A percentile compares a stretch with the other conserved stretches of the same genome.
These are phyloP conservation scores for Pheosia tremula DNA, from an alignment of 2,888 invertebrate genomes.

Conservation along the genomic window DNA sequence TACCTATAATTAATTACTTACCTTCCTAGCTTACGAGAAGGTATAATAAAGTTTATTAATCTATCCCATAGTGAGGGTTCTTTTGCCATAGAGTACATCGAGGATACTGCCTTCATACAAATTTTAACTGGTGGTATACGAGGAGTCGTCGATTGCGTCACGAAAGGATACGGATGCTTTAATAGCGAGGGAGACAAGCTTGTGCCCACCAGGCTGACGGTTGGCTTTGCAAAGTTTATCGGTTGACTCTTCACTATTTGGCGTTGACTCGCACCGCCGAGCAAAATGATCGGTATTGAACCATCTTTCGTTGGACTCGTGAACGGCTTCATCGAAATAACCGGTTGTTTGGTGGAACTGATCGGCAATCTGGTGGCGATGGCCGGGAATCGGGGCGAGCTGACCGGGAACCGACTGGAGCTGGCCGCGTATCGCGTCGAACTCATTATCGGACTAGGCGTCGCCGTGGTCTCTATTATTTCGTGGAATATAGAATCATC, in stretches of 20 bases:
- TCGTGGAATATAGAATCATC: slow-evolving; percentile 75
- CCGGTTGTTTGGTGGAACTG: background rate
- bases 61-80: slow-evolving; percentile 63
- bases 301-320: slow-evolving; percentile 46
- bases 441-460: slow-evolving; percentile 17
- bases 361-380: background rate
- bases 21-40: slow-evolving; percentile 45
- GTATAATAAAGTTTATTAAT: slow-evolving; percentile 65
- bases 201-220: slow-evolving; percentile 68
- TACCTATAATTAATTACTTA: slow-evolving; percentile 9
- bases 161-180: slow-evolving; percentile 73
- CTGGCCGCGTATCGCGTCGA: slow-evolving; percentile 16
- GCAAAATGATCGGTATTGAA: slow-evolving; percentile 62
- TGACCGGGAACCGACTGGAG: slow-evolving; percentile 7
- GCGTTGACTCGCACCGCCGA: slow-evolving; percentile 68
- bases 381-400: background rate
- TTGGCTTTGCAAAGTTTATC: slow-evolving; percentile 55
- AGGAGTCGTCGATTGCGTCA: slow-evolving; percentile 50
- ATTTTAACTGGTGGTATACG: slow-evolving; percentile 59
- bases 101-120: slow-evolving; percentile 61
- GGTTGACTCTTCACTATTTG: slow-evolving; percentile 60
- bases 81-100: slow-evolving; percentile 51
- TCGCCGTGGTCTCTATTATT: slow-evolving; percentile 63
- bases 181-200: slow-evolving; percentile 59
- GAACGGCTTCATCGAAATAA: slow-evolving; percentile 10